Percentiles rank a stretch among this genome's conserved stretches.
These are phyloP conservation scores for Limnodromus scolopaceus DNA, from an alignment of 2,797 vertebrate species.

Conservation along the genomic window DNA sequence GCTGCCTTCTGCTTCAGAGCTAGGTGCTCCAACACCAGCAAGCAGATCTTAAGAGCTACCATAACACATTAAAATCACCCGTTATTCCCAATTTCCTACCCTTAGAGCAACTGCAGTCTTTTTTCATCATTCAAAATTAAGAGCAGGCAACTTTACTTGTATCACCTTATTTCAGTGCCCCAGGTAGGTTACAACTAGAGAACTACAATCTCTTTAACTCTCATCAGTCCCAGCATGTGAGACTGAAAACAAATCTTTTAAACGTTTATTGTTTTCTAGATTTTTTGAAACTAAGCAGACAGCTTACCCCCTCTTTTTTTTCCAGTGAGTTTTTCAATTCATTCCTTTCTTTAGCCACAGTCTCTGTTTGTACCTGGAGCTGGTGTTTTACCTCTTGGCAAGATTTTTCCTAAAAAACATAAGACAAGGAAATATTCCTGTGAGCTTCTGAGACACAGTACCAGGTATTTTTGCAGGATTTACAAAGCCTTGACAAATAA, in stretches of 20 bases:
- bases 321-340: conserved; percentile 86
- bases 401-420: conserved; percentile 84
- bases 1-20: background rate
- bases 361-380: conserved; percentile 84
- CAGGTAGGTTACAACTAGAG: background rate
- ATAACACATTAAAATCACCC: background rate
- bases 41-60: background rate
- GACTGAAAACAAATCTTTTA: background rate
- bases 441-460: background rate
- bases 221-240: background rate
- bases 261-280: background rate
- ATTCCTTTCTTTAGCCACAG: conserved; percentile 82
- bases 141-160: background rate
- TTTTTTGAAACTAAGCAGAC: background rate
- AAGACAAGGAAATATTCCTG: conserved; percentile 32
- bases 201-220: background rate
- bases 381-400: conserved; percentile 87
- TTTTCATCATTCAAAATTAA: background rate
- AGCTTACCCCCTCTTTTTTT: conserved; percentile 86
- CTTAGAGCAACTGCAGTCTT: background rate
- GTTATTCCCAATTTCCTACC: background rate
- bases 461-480: background rate
- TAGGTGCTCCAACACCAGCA: background rate
- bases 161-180: background rate
- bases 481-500: background rate